These are phyloP conservation scores for Denticeps clupeoides DNA, from an alignment of 2,797 vertebrate genomes.

Conservation along the genomic window DNA sequence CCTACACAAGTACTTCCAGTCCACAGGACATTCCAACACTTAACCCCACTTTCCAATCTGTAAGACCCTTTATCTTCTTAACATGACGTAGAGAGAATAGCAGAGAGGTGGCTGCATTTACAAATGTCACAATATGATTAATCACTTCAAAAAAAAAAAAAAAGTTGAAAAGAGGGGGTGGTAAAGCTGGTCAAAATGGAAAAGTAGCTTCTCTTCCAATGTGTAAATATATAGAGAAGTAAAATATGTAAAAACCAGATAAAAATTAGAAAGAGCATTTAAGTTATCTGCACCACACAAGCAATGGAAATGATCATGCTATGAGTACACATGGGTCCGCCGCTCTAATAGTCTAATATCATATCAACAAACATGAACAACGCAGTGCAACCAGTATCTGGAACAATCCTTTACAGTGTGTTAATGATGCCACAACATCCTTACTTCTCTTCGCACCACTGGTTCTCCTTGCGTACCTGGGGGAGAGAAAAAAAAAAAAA, in stretches of 20 bases:
- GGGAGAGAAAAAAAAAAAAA: background rate
- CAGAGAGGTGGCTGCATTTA: slow-evolving; percentile 38
- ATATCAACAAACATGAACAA: slow-evolving; percentile 98
- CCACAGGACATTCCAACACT: slow-evolving; percentile 27
- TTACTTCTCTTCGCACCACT: slow-evolving; percentile 99
- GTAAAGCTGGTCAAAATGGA: slow-evolving; percentile 25
- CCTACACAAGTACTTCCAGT: slow-evolving; percentile 37
- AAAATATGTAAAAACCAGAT: slow-evolving; percentile 33
- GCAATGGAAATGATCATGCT: slow-evolving; percentile 72
- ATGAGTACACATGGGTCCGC: slow-evolving; percentile 59
- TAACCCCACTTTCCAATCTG: slow-evolving; percentile 16
- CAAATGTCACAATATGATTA: slow-evolving; percentile 30
- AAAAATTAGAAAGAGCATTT: too few species aligned
- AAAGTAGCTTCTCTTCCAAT: slow-evolving; percentile 13
- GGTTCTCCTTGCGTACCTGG: slow-evolving; percentile 98
- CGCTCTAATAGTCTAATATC: slow-evolving; percentile 69
- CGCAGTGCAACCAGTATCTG: slow-evolving; percentile 90
- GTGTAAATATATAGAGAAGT: slow-evolving; percentile 27
- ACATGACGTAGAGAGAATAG: slow-evolving; percentile 19
- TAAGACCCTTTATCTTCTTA: slow-evolving; percentile 12
- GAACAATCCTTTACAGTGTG: slow-evolving; percentile 71
- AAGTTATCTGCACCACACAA: slow-evolving; percentile 69
- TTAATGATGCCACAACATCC: slow-evolving; percentile 41
- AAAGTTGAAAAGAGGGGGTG: slow-evolving; percentile 32
- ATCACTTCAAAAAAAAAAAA: slow-evolving; percentile 30